Conservation (phyloP, 1,140 invertebrate species). For the Anastatus disparis region DNA sequence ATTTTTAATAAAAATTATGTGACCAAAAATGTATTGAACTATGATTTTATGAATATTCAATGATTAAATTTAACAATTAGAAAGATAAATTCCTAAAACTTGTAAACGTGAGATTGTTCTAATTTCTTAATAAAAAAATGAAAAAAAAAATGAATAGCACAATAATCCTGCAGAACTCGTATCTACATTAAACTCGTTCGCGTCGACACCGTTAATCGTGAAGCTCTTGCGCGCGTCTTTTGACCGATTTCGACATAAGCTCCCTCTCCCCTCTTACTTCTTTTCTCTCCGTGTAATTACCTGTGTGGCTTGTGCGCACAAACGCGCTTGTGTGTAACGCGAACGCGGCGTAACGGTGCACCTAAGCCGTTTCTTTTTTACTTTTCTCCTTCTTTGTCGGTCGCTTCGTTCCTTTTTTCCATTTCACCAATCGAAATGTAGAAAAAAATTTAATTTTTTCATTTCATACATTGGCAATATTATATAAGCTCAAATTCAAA, state of each 20-base stretch:
- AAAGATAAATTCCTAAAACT: not conserved
- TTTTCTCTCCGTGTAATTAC: slow-evolving; percentile 34
- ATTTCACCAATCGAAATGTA: slow-evolving; percentile 8
- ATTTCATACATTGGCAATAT: no score
- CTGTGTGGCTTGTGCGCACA: slow-evolving; percentile 16
- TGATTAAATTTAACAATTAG: no score
- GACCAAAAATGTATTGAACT: not conserved
- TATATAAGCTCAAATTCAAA: no score
- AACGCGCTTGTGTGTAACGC: slow-evolving; percentile 14
- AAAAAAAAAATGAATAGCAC: no score
- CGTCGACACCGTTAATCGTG: slow-evolving; percentile 21
- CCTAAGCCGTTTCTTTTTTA: no score
- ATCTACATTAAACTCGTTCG: no score
- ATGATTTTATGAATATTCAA: not conserved
- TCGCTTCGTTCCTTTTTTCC: not conserved
- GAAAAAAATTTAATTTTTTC: no score
- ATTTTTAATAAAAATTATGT: no score
- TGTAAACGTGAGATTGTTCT: not conserved
- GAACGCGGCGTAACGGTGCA: slow-evolving; percentile 30
- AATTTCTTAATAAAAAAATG: not conserved
- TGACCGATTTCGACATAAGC: slow-evolving; percentile 30
- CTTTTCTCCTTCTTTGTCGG: not conserved
- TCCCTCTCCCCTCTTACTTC: no score
- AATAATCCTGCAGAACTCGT: no score
- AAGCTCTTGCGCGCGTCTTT: slow-evolving; percentile 29